A percentile compares a stretch with the other conserved stretches of the same genome.
These are phyloP conservation scores for Arctopsyche grandis DNA, from an alignment of 1,140 invertebrate genomes.

Conservation along the genomic window DNA sequence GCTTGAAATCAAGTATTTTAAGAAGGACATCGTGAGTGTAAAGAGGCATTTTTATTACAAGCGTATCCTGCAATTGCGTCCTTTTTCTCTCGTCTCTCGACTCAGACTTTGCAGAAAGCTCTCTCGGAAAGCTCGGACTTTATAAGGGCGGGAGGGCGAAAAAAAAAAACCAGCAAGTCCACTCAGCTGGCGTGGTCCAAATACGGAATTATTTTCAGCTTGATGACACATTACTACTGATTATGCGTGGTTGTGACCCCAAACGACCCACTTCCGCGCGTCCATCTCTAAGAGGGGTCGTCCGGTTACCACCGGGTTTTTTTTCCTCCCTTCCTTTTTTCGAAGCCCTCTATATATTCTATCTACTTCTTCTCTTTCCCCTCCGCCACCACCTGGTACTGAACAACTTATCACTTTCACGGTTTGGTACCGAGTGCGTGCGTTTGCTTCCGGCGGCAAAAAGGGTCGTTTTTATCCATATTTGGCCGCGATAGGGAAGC, in stretches of 20 bases:
- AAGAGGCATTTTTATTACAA: too few relatives aligned
- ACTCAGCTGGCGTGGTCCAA: background rate
- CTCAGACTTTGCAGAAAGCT: background rate
- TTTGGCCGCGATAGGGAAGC: too few relatives aligned
- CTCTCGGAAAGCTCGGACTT: background rate
- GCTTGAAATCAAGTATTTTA: too few relatives aligned
- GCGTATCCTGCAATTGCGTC: too few relatives aligned
- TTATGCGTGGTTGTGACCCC: conserved; percentile 5
- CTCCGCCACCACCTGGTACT: conserved; percentile 1
- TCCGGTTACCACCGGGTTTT: background rate
- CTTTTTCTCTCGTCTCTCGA: too few relatives aligned
- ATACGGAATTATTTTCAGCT: conserved; percentile 24
- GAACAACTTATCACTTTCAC: conserved; percentile 7
- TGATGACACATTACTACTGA: background rate
- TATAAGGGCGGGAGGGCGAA: background rate
- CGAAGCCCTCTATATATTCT: background rate
- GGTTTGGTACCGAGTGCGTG: background rate
- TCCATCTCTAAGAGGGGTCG: background rate
- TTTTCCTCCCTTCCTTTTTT: background rate
- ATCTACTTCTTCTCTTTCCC: background rate
- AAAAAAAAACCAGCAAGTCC: background rate
- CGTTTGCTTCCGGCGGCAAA: background rate
- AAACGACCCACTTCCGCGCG: conserved; percentile 11
- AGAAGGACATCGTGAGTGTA: too few relatives aligned
- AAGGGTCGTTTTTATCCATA: background rate